Evolutionary conservation across 2,888 invertebrate genomes (phyloP), one percentile per base, ranked within the genome.

Genomic region (Sinopyrophorus schimmeli): DNA sequence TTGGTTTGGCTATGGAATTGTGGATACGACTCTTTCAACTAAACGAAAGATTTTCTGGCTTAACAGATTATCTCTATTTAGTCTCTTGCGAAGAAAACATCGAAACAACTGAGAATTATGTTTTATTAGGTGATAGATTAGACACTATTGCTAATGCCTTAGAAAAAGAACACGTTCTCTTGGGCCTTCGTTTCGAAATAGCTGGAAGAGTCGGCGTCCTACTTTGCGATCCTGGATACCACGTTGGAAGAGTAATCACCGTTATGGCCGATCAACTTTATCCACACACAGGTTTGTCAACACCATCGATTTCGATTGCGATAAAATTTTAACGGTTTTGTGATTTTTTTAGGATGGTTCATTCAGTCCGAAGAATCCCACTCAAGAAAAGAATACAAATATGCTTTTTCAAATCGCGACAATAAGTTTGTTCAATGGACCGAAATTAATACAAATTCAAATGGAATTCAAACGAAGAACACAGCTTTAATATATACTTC

Each of bases 171-270:
- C 93, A 93, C 72, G 89, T 91, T 27, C 80, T 92, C 74, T 85
- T 88, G 47, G 87, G 87, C 52, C 78, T 92, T 67, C 84, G 82
- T 61, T 79, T 92, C 50, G 74, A 79, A 58, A 81, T 92, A 44
- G 84, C 81, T 34, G 88, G 85, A 17, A 80, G 93, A 23, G 73
- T 76, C 1, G 93, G 92, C 17, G 77, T 89, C 35, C 74, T 93
- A 75, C 80, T 94, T 12, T 82, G 92, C 24, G 94, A 94, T 77
- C 92, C 93, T 0, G 93, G 93, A 10, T 94, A 94, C 74, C 93
- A 94, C 72, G 87, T 93, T 51, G 86, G 89, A 26, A 79, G 91
- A 52, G 86, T 89, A 46, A 82, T 93, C 52, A 90, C 92, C 12
- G 86, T 92, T 38, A 94, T 93, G 93, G 78, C 80, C 21, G 93